Percentiles rank a stretch among this genome's conserved stretches.
Evolutionary conservation across 1,140 invertebrate genomes (phyloP).

Genomic region (Lordiphosa mommai): DNA sequence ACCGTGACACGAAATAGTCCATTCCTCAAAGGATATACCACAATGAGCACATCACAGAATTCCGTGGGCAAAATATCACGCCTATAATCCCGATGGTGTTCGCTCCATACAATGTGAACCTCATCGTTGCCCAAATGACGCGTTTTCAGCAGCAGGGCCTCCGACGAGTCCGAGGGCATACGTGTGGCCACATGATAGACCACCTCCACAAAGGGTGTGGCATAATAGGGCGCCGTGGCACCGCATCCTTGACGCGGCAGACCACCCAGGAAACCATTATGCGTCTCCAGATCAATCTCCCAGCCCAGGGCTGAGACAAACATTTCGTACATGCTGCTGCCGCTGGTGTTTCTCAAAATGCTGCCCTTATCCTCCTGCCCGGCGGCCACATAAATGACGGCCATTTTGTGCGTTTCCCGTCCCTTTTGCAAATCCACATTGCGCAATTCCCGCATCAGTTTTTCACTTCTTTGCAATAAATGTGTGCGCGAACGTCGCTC

Average conservation of each 20-base stretch:
- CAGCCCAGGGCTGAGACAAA: conserved; percentile 97
- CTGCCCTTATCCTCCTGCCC: conserved; percentile 98
- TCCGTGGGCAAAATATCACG: conserved; percentile 98
- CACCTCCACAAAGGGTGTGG: conserved; percentile 94
- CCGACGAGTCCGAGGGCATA: conserved; percentile 93
- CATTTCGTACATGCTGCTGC: conserved; percentile 95
- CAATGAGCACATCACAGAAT: conserved; percentile 99
- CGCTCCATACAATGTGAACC: conserved; percentile 99
- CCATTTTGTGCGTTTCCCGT: conserved; percentile 99
- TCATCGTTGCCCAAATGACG: conserved; percentile 99
- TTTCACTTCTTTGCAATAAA: conserved; percentile 93
- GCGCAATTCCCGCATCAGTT: conserved; percentile 92
- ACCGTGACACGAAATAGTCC: conserved; percentile 91
- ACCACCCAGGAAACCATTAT: conserved; percentile 97
- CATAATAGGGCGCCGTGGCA: conserved; percentile 95
- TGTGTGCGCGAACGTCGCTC: conserved; percentile 92
- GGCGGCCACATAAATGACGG: conserved; percentile 97
- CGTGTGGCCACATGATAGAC: conserved; percentile 99
- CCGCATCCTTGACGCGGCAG: conserved; percentile 95
- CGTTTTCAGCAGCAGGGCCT: conserved; percentile 95
- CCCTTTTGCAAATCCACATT: conserved; percentile 95
- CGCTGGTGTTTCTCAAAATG: conserved; percentile 90
- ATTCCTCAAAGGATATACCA: conserved; percentile 95
- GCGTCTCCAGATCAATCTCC: conserved; percentile 96
- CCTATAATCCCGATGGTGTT: conserved; percentile 96